Base-by-base conservation (phyloP, 2,888 invertebrate species). In the Abscondita cerata region DNA sequence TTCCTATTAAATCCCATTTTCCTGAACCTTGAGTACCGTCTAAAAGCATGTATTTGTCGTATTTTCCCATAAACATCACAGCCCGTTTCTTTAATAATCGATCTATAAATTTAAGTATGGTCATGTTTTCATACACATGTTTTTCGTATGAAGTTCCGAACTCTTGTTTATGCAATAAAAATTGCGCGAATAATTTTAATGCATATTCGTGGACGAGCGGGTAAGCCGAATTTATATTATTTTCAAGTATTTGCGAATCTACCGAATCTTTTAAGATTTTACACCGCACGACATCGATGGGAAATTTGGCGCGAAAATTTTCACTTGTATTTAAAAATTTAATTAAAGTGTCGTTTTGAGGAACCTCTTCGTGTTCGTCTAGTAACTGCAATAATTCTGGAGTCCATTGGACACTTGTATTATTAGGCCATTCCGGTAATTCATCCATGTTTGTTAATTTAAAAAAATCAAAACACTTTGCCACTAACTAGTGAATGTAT, bases 171-270 rank as follows among this genome's bases (percentile, higher is more conserved):
- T 87, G 85, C 62, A 87, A 84, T 52, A 90, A 79, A 76, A 89
- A 90, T 61, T 84, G 82, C 4, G 87, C 83, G 75, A 87, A 87
- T 1, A 90, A 77, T 1, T 83, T 77, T 1, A 90, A 65, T 6
- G 86, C 86, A 51, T 87, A 82, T 73, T 90, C 90, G 68, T 90
- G 90, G 64, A 90, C 81, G 1, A 90, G 65, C 0, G 90, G 89
- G 75, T 90, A 90, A 0, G 84, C 86, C 0, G 89, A 88, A 0
- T 80, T 80, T 38, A 84, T 82, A 66, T 85, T 84, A 60, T 75
- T 78, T 62, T 72, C 71, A 16, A 78, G 65, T 50, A 66, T 66
- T 15, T 69, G 59, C 44, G 64, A 38, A 4, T 52, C 25, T 4
- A 72, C 62, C 9, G 55, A 20, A 38, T 60, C 55, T 64, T 72